Percentiles rank a stretch among this genome's conserved stretches.
These are phyloP conservation scores for Drosophila incognita DNA, from an alignment of 2,888 invertebrate species.

Conservation along the genomic window DNA sequence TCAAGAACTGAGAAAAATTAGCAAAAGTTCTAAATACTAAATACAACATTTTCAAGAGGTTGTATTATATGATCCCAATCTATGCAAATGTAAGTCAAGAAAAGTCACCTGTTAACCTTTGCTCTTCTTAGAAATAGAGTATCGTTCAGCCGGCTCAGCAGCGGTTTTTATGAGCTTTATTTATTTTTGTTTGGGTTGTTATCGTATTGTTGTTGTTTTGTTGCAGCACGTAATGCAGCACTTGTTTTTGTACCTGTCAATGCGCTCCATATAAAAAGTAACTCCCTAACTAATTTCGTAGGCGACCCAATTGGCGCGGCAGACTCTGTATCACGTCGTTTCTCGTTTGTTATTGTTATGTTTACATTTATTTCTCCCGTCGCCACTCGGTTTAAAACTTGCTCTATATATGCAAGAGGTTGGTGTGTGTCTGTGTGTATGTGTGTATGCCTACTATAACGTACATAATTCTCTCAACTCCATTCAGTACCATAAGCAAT, in stretches of 20 bases:
- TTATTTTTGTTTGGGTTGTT: conserved; percentile 19
- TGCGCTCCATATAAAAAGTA: conserved; percentile 32
- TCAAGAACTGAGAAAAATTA: too few species aligned
- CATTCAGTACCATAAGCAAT: conserved; percentile 34
- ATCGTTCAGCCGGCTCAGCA: not conserved
- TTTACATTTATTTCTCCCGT: conserved; percentile 17
- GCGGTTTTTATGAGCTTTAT: not conserved
- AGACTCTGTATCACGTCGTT: conserved; percentile 4
- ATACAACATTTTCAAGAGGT: not conserved
- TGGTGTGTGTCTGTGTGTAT: not conserved
- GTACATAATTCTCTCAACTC: conserved; percentile 65
- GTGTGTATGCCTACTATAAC: conserved; percentile 24
- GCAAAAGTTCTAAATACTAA: not conserved
- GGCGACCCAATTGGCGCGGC: conserved; percentile 45
- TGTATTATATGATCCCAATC: not conserved
- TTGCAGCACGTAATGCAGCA: conserved; percentile 26
- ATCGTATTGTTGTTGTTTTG: conserved; percentile 24
- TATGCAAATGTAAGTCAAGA: not conserved
- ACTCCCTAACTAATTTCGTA: conserved; percentile 51
- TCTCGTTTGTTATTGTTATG: conserved; percentile 17
- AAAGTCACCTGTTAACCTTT: not conserved
- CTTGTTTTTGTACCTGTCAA: conserved; percentile 31
- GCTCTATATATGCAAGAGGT: not conserved
- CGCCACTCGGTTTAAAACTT: conserved; percentile 7
- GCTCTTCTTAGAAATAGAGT: not conserved